Evolutionary conservation across 1,140 invertebrate genomes (phyloP), one percentile per base, ranked within the genome.

Genomic region (Aphelinus atriplicis): DNA sequence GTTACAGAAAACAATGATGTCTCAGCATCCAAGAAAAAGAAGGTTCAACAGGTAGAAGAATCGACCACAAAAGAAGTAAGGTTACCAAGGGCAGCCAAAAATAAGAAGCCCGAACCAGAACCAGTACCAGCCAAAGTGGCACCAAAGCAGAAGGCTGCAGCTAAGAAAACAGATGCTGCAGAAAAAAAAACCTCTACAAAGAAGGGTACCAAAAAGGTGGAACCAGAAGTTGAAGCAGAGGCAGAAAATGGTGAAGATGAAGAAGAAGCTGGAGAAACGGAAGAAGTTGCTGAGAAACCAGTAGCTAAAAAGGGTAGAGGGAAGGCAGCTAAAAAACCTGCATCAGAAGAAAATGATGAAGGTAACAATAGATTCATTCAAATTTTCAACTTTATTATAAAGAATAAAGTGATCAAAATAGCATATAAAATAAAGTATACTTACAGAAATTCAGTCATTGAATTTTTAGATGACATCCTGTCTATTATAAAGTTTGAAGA

Each of bases 21-120:
- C 5, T 76, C 73, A 58, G 73, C 77, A 57, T 2, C 77, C 46
- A 74, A 74, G 51, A 78, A 75, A 56, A 76, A 73, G 26, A 78
- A 75, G 56, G 64, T 45, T 10, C 63, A 70, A 67, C 46, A 62
- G 42, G 42, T 53, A 7, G 66, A 68, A 56, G 56, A 76, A 57
- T 47, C 62, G 56, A 53, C 51, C 26, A 50, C 45, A 4, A 76
- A 64, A 56, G 73, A 78, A 70, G 69, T 55, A n/a, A 75, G 77
- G 71, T 71, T 76, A 64, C 73, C 77, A 60, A 76, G 77, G 67
- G 77, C 77, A 65, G 77, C 77, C 1, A 78, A 78, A 78, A 76
- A 73, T 51, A 78, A 78, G 26, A 78, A 78, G 5, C 45, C 68
- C 3, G 77, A 78, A 57, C 55, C 62, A 3, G 77, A 78, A 71